Percentiles rank a stretch among this genome's conserved stretches.
Evolutionary conservation across 2,888 invertebrate genomes (phyloP).

Genomic region (Drepana falcataria): DNA sequence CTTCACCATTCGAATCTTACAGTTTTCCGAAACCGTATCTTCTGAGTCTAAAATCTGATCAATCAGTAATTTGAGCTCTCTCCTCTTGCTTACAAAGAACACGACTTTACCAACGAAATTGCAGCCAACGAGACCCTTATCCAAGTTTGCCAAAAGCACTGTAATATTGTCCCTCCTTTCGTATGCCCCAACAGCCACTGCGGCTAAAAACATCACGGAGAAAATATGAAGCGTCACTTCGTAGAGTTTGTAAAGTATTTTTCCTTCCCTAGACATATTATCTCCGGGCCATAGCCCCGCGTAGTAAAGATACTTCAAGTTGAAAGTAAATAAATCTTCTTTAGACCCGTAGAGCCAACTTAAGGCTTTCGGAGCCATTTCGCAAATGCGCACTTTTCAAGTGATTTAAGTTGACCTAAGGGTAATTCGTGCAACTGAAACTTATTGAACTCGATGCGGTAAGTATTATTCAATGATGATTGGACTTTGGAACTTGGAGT

Average conservation of each 20-base stretch:
- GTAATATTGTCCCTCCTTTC: slow-evolving; percentile 29
- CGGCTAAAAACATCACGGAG: slow-evolving; percentile 31
- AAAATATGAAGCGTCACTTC: slow-evolving; percentile 32
- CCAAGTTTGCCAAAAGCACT: slow-evolving; percentile 42
- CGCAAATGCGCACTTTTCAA: slow-evolving; percentile 20
- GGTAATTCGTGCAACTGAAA: background rate
- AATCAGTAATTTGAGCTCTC: slow-evolving; percentile 37
- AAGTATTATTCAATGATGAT: background rate
- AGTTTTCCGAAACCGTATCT: slow-evolving; percentile 38
- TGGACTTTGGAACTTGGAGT: background rate
- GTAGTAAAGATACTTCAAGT: slow-evolving; percentile 46
- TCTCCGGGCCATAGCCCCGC: slow-evolving; percentile 57
- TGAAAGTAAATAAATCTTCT: slow-evolving; percentile 47
- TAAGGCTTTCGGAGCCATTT: slow-evolving; percentile 26
- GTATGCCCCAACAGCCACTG: slow-evolving; percentile 44
- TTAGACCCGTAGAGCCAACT: slow-evolving; percentile 18
- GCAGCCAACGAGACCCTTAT: slow-evolving; percentile 44
- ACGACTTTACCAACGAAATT: slow-evolving; percentile 50
- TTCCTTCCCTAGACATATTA: slow-evolving; percentile 22
- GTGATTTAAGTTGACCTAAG: background rate
- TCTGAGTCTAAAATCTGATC: slow-evolving; percentile 46
- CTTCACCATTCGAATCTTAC: slow-evolving; percentile 39
- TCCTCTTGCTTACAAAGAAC: slow-evolving; percentile 38
- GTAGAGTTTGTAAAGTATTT: slow-evolving; percentile 39
- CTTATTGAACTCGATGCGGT: background rate